A percentile compares a stretch with the other conserved stretches of the same genome.
phyloP scores from a whole-genome alignment of 2,888 invertebrate genomes.

The Torymus aiolomorphi region DNA sequence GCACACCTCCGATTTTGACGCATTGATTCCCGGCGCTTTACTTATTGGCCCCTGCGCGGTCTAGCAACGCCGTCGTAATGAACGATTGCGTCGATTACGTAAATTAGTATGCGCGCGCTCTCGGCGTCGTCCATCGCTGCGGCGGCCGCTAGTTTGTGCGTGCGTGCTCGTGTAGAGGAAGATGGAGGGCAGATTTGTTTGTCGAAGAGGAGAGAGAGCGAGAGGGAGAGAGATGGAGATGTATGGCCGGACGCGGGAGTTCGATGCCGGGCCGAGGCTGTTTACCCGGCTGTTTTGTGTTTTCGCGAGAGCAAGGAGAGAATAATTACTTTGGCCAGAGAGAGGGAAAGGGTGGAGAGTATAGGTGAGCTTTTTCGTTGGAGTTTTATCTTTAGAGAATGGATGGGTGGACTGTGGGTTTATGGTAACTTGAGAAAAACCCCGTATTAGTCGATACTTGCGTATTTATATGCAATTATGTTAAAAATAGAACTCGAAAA shows the following conservation, averaged over 20 bases:
- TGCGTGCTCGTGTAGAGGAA: background rate
- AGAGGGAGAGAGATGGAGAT: constrained; percentile 25
- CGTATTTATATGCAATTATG: too few species aligned
- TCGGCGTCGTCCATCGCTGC: constrained; percentile 1
- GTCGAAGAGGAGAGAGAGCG: constrained; percentile 36
- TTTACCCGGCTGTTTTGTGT: too few species aligned
- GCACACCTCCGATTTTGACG: constrained; percentile 35
- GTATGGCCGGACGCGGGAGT: background rate
- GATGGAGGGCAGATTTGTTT: constrained; percentile 50
- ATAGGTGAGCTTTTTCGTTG: too few species aligned
- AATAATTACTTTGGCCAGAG: too few species aligned
- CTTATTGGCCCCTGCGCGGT: constrained; percentile 35
- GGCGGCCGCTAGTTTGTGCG: too few species aligned
- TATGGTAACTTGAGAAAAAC: too few species aligned
- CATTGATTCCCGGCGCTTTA: constrained; percentile 46
- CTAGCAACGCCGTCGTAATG: constrained; percentile 32
- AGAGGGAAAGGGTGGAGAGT: too few species aligned
- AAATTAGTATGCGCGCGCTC: constrained; percentile 48
- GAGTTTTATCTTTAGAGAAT: too few species aligned
- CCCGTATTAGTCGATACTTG: too few species aligned
- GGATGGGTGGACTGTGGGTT: too few species aligned
- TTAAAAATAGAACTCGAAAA: too few species aligned
- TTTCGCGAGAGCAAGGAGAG: too few species aligned
- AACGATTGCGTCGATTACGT: constrained; percentile 56
- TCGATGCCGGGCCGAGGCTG: background rate